A percentile compares a stretch with the other conserved stretches of the same genome.
Evolutionary conservation across 1,140 invertebrate genomes (phyloP).

Genomic region (Drosophila bipectinata): DNA sequence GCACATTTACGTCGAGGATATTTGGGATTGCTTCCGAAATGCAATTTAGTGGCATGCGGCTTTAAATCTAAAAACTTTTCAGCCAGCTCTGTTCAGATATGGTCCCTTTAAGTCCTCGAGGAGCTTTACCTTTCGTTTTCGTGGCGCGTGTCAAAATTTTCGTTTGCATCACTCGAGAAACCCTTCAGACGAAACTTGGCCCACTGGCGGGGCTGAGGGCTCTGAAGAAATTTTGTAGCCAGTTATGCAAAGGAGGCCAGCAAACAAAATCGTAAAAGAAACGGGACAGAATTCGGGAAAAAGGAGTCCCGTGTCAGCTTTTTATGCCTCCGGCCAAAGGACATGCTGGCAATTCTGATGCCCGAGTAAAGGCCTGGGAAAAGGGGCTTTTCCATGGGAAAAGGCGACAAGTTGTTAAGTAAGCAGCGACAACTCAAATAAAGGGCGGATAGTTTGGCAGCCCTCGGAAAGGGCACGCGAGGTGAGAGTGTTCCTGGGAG

Average conservation of each 20-base stretch:
- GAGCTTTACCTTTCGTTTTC: conserved; percentile 13
- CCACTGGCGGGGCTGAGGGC: conserved; percentile 24
- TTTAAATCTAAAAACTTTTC: conserved; percentile 32
- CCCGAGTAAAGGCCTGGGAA: background rate
- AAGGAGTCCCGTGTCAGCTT: conserved; percentile 63
- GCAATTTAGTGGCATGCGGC: conserved; percentile 21
- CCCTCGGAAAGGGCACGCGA: background rate
- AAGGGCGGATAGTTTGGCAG: conserved; percentile 37
- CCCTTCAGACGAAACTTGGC: conserved; percentile 35
- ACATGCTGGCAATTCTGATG: conserved; percentile 29
- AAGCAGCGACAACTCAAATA: conserved; percentile 79
- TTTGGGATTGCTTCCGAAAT: conserved; percentile 22
- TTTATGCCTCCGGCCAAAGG: conserved; percentile 69
- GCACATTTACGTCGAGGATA: conserved; percentile 36
- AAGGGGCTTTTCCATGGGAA: conserved; percentile 1
- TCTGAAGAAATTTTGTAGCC: conserved; percentile 61
- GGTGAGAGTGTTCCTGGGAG: conserved; percentile 21
- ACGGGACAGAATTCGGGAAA: conserved; percentile 9
- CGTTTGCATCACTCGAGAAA: conserved; percentile 56
- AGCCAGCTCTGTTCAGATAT: no score
- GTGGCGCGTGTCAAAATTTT: conserved; percentile 71
- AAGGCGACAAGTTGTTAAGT: conserved; percentile 79
- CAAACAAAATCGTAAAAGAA: conserved; percentile 48
- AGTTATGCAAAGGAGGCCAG: conserved; percentile 71
- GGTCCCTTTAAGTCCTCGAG: conserved; percentile 1